Evolutionary conservation across 2,797 vertebrate genomes (phyloP).

Genomic region (Lateolabrax maculatus): DNA sequence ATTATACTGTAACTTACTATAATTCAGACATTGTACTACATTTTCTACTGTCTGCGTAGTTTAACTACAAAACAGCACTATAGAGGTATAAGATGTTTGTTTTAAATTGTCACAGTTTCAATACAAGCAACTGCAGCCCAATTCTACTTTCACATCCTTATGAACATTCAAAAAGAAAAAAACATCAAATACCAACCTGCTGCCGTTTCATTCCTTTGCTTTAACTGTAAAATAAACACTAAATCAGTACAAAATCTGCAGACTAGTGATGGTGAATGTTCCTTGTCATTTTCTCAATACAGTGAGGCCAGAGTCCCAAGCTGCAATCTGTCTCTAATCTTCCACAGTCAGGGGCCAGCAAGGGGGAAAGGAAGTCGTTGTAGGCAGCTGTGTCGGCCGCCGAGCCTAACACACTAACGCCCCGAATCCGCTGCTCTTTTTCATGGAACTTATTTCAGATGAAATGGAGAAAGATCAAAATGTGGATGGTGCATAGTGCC

Average conservation of each 20-base stretch:
- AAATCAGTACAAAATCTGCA: conserved; percentile 60
- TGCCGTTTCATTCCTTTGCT: conserved; percentile 45
- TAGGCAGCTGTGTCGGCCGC: conserved; percentile 72
- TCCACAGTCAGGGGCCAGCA: conserved; percentile 65
- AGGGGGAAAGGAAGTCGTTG: conserved; percentile 67
- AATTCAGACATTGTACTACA: neutral
- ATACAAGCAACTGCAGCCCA: conserved; percentile 18
- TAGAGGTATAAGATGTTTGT: conserved; percentile 20
- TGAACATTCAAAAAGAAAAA: conserved; percentile 23
- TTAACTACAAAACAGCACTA: neutral
- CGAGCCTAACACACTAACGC: conserved; percentile 70
- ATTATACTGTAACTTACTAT: conserved; percentile 2
- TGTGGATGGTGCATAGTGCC: conserved; percentile 71
- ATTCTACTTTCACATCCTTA: neutral
- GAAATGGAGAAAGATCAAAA: conserved; percentile 81
- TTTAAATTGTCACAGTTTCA: conserved; percentile 32
- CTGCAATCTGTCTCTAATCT: conserved; percentile 83
- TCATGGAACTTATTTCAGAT: conserved; percentile 76
- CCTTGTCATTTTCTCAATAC: conserved; percentile 73
- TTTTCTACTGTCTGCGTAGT: conserved; percentile 4
- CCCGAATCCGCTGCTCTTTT: conserved; percentile 70
- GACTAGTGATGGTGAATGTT: conserved; percentile 62
- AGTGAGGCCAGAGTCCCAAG: conserved; percentile 58
- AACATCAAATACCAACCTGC: conserved; percentile 21
- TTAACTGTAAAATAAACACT: conserved; percentile 69